Base-by-base conservation (phyloP, 2,888 invertebrate genomes). In the Caenorhabditis imperialis region DNA sequence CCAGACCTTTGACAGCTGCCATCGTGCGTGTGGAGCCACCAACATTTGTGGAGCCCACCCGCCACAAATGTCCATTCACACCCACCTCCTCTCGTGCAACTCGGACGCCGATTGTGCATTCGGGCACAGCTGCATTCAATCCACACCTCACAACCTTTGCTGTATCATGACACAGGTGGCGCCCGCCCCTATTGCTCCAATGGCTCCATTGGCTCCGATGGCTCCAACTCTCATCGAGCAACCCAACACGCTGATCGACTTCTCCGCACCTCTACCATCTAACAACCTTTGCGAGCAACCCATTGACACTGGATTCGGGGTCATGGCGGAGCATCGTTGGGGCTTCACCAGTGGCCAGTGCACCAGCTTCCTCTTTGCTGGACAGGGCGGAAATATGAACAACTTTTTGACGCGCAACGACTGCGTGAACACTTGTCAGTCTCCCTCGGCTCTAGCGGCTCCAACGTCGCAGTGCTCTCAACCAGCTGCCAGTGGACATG, bases 371-470 rank as follows among this genome's bases (percentile, higher is more conserved):
- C 62, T 78, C 1, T 84, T 73, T 57, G 48, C 54, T 3, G 84
- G 84, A 8, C 61, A 71, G 8, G 78, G 77, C 10, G 84, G 84
- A 20, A 84, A 84, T 47, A 69, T 78, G 55, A 84, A 84, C 69
- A 84, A 84, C 54, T 84, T 83, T 53, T 42, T 83, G 62, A 78
- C 75, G 8, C 60, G 73, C 38, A 71, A 40, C 16, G 82, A 81
- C 23, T 84, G 84, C 45, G 71, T 78, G 27, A 61, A 55, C 12
- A 70, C 73, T 18, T 84, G 84, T 55, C 74, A 77, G 65, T 37
- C 57, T 23, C 51, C 57, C 1, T 33, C 25, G 35, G 60, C 54
- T n/a, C 48, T 47, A 1, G 42, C 69, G 12, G 40, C 73, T 1
- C 45, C 70, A 7, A 48, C 75, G 16, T 40, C 55, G 20, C 63